phyloP scores from a whole-genome alignment of 2,888 invertebrate species.

The Nephrotoma flavescens region DNA sequence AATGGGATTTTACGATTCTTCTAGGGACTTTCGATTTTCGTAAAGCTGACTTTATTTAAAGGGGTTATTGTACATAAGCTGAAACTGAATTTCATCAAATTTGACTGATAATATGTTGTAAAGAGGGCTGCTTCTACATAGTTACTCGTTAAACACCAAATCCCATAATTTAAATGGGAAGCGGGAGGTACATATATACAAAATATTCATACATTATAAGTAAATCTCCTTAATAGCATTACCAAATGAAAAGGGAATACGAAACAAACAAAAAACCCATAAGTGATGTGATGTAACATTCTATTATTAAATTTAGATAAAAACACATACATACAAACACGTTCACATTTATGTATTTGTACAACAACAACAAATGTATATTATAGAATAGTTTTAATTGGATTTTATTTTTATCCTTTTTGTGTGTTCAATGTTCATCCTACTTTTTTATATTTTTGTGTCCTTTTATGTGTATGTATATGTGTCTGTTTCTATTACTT shows the following conservation, averaged over 20 bases:
- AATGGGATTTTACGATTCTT: no score
- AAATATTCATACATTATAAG: neutral
- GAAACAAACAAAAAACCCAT: neutral
- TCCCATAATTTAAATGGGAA: no score
- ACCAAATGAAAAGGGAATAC: neutral
- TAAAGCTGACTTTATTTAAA: no score
- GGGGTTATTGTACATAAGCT: no score
- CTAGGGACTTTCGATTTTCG: no score
- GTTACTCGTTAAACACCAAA: no score
- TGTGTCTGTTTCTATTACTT: neutral
- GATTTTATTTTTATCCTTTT: neutral
- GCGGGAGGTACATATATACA: no score
- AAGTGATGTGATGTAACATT: neutral
- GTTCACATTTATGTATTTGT: neutral
- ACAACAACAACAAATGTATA: neutral
- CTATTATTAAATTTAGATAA: neutral
- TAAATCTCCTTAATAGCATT: neutral
- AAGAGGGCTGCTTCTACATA: no score
- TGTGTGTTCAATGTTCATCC: neutral
- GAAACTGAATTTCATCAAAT: no score
- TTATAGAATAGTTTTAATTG: neutral
- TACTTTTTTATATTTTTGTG: neutral
- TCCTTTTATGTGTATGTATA: neutral
- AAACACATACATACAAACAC: neutral
- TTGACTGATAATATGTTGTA: no score